Conservation (phyloP, 2,888 invertebrate genomes). For the Theodoxus fluviatilis region DNA sequence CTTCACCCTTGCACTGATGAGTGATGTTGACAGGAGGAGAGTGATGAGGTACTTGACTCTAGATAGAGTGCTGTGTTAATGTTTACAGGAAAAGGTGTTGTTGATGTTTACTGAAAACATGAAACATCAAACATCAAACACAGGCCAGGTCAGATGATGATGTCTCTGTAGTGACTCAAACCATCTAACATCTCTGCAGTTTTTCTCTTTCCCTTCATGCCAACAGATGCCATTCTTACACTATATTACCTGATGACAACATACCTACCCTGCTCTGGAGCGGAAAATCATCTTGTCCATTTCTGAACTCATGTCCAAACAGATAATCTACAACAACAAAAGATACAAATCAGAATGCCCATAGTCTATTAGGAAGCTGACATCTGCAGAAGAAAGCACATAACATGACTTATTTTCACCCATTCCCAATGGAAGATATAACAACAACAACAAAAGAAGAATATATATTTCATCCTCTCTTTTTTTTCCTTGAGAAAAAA, state of each 20-base stretch:
- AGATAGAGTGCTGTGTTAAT: too few relatives aligned
- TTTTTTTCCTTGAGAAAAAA: too few relatives aligned
- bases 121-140: constrained; percentile 2
- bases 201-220: too few relatives aligned
- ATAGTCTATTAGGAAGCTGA: not conserved
- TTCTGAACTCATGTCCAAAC: constrained; percentile 59
- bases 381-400: not conserved
- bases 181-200: too few relatives aligned
- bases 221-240: too few relatives aligned
- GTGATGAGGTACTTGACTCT: too few relatives aligned
- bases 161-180: too few relatives aligned
- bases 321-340: constrained; percentile 51
- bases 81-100: not conserved
- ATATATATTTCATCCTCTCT: too few relatives aligned
- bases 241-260: not conserved
- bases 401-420: not conserved
- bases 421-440: not conserved
- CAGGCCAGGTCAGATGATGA: constrained; percentile 21
- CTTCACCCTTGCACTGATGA: too few relatives aligned
- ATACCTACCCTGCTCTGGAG: constrained; percentile 58
- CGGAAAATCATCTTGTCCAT: constrained; percentile 57
- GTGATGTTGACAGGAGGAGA: too few relatives aligned
- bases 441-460: too few relatives aligned
- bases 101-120: not conserved
- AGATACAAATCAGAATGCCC: not conserved